Base-by-base conservation (phyloP, 2,888 invertebrate genomes). In the Ernsta delagoae region DNA sequence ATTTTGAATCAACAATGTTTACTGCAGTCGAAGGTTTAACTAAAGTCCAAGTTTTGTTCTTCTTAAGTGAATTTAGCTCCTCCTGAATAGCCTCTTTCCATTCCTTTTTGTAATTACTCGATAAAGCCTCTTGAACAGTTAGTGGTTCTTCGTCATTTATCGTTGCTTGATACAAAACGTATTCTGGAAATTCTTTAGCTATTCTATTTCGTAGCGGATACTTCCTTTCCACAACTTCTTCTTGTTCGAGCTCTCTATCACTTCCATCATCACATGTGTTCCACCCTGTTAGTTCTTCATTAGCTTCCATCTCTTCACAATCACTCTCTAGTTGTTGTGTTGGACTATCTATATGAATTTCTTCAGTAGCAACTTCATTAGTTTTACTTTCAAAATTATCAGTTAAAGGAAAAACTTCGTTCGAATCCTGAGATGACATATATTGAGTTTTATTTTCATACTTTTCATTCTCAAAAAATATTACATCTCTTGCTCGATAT, bases 81-180 rank as follows among this genome's bases (percentile, higher is more conserved):
- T 45, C 45, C n/a, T 11, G 45, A 45, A 45, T 45, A 45, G 45
- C 45, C 5, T 45, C 45, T 45, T 45, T 45, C 45, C 45, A 45
- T 11, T 45, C 45, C 45, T 4, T 45, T 45, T 45, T 45, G 5
- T 45, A 45, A 4, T n/a, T 45, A 5, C 45, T 45, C n/a, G 45
- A 45, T 45, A 45, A 45, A 45, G 45, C 45, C 45, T 45, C 45
- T 45, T 45, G 45, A 45, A 45, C 45, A 45, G 45, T 45, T 45
- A n/a, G n/a, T n/a, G 45, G 45, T 45, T 45, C 45, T n/a, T 45
- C 45, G 5, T 45, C 45, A 45, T n/a, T 45, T 45, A 45, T 45
- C 45, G 5, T 45, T 45, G 45, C 45, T 45, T 45, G n/a, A n/a
- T 45, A 45, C 5, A 45, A 45, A 45, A 45, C 45, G n/a, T 45